phyloP scores from a whole-genome alignment of 2,888 invertebrate genomes.

The Mystacides longicornis region DNA sequence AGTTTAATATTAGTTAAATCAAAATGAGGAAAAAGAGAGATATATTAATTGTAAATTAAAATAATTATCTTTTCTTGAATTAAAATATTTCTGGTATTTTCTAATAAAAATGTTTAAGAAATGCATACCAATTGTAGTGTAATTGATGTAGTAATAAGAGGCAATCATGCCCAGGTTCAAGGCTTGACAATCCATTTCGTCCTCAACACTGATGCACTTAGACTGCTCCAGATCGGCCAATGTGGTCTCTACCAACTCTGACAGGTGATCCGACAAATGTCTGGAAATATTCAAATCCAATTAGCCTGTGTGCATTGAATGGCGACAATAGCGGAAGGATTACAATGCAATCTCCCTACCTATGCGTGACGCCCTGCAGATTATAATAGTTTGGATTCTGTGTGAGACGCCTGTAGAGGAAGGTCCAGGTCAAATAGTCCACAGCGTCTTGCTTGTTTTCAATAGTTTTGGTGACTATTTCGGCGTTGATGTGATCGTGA shows the following conservation, averaged over 20 bases:
- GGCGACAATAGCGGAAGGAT: neutral
- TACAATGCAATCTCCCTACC: conserved; percentile 35
- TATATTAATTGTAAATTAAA: no score
- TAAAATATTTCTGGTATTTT: no score
- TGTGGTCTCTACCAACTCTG: conserved; percentile 95
- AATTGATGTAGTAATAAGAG: conserved; percentile 99
- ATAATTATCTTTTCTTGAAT: no score
- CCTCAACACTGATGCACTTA: conserved; percentile 95
- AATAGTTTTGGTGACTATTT: conserved; percentile 98
- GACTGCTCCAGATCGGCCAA: conserved; percentile 90
- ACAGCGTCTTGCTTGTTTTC: conserved; percentile 99
- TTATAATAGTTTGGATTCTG: conserved; percentile 99
- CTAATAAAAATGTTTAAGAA: no score
- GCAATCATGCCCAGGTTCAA: conserved; percentile 99
- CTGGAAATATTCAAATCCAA: no score
- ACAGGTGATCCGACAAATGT: conserved; percentile 95
- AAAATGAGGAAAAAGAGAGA: neutral
- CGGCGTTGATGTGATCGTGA: conserved; percentile 99
- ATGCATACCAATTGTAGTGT: conserved; percentile 85
- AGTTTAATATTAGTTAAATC: neutral
- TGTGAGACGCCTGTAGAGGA: conserved; percentile 91
- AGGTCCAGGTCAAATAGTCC: conserved; percentile 99
- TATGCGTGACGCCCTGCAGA: conserved; percentile 90
- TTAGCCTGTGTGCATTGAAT: neutral
- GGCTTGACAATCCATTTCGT: conserved; percentile 95